phyloP scores from a whole-genome alignment of 1,140 invertebrate genomes.

The Solenopsis invicta region DNA sequence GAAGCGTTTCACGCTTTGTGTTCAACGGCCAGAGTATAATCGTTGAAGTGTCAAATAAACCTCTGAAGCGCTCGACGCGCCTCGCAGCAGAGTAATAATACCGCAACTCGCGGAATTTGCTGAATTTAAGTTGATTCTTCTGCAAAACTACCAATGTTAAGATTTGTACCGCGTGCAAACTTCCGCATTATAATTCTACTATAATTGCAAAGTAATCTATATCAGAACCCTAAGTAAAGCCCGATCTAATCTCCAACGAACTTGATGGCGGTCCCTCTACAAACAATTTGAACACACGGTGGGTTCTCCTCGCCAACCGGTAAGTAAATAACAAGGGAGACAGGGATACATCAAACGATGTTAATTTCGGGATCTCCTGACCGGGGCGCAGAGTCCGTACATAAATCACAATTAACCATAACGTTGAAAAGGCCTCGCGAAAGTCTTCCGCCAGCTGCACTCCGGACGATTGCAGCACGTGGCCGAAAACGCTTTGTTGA shows the following conservation, averaged over 20 bases:
- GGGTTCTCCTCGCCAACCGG: neutral
- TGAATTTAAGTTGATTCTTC: slow-evolving; percentile 38
- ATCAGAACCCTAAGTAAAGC: slow-evolving; percentile 15
- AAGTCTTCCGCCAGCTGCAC: slow-evolving; percentile 42
- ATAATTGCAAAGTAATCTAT: slow-evolving; percentile 39
- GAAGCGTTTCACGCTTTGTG: slow-evolving; percentile 34
- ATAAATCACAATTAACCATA: slow-evolving; percentile 57
- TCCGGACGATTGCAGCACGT: slow-evolving; percentile 51
- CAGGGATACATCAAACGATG: slow-evolving; percentile 41
- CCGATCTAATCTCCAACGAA: slow-evolving; percentile 7
- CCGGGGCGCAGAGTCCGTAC: slow-evolving; percentile 9
- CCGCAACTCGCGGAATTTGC: neutral
- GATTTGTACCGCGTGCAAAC: neutral
- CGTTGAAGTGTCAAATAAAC: slow-evolving; percentile 52
- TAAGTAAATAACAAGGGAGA: slow-evolving; percentile 33
- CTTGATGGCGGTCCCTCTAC: neutral
- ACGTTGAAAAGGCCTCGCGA: slow-evolving; percentile 35
- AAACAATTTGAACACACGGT: slow-evolving; percentile 46
- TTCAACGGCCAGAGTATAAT: slow-evolving; percentile 48
- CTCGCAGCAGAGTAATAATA: slow-evolving; percentile 20
- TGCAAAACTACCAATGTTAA: slow-evolving; percentile 5
- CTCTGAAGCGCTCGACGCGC: neutral
- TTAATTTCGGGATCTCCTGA: slow-evolving; percentile 52
- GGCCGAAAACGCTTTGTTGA: slow-evolving; percentile 76
- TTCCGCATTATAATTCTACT: neutral